phyloP scores from a whole-genome alignment of 1,140 invertebrate genomes.

The Trichonephila clavipes region DNA sequence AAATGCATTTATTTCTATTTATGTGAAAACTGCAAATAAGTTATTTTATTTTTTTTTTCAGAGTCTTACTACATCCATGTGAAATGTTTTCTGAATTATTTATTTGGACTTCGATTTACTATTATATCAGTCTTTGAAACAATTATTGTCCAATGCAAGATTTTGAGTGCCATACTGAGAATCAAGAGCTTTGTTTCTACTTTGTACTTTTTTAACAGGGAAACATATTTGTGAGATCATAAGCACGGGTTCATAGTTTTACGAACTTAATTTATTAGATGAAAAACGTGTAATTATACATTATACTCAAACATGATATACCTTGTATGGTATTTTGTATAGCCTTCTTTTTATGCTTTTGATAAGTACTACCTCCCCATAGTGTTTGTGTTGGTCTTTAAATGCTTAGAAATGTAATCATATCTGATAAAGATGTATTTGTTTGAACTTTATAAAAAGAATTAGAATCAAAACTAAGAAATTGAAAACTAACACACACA shows the following conservation, averaged over 20 bases:
- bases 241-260: slow-evolving; percentile 56
- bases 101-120: slow-evolving; percentile 62
- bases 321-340: not conserved
- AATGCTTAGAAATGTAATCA: not conserved
- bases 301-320: not conserved
- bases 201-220: slow-evolving; percentile 24
- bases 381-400: not conserved
- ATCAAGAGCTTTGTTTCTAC: slow-evolving; percentile 66
- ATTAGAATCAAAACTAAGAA: not conserved
- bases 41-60: slow-evolving; percentile 8
- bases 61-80: slow-evolving; percentile 71
- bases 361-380: slow-evolving; percentile 29
- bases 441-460: not conserved
- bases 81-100: slow-evolving; percentile 56
- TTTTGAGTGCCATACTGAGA: slow-evolving; percentile 61
- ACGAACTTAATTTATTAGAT: slow-evolving; percentile 59
- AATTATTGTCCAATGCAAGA: slow-evolving; percentile 34
- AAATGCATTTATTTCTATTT: not conserved
- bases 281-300: slow-evolving; percentile 32
- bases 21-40: not conserved
- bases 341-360: not conserved
- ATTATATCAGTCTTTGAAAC: not conserved
- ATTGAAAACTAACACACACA: not conserved
- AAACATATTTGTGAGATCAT: slow-evolving; percentile 6
- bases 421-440: not conserved